phyloP scores from a whole-genome alignment of 2,797 vertebrate species.

The Gambusia yucatana region DNA sequence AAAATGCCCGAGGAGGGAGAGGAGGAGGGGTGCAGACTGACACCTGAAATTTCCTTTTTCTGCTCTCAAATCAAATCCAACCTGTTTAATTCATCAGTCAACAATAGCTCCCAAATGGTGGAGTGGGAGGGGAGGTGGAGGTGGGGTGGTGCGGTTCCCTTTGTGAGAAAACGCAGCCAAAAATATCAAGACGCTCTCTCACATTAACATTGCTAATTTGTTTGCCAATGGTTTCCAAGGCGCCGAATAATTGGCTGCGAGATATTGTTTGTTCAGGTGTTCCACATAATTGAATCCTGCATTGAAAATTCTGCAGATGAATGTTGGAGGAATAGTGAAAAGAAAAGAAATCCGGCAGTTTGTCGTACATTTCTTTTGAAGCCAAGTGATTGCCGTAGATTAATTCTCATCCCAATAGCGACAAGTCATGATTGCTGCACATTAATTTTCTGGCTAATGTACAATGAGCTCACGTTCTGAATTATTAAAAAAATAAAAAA shows the following conservation, averaged over 20 bases:
- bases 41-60: constrained; percentile 66
- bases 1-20: constrained; percentile 45
- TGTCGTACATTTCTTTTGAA: constrained; percentile 73
- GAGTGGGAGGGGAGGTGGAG: constrained; percentile 3
- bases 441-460: constrained; percentile 72
- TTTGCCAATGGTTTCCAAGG: constrained; percentile 79
- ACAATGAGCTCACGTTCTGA: constrained; percentile 62
- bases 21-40: constrained; percentile 40
- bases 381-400: constrained; percentile 64
- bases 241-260: constrained; percentile 80
- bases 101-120: constrained; percentile 65
- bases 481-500: constrained; percentile 50
- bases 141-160: constrained; percentile 46
- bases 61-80: constrained; percentile 68
- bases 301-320: constrained; percentile 75
- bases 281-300: constrained; percentile 82
- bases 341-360: constrained; percentile 54
- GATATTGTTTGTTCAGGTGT: constrained; percentile 86
- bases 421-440: constrained; percentile 63
- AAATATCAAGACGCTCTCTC: constrained; percentile 80
- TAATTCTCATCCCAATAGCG: constrained; percentile 65
- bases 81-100: constrained; percentile 78
- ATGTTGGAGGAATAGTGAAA: constrained; percentile 72
- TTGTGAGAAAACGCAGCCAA: constrained; percentile 72
- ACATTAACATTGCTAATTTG: constrained; percentile 85